Percentiles rank a stretch among this genome's conserved stretches.
These are phyloP conservation scores for Galeopterus variegatus DNA, from an alignment of 2,113 vertebrate species.

Conservation along the genomic window DNA sequence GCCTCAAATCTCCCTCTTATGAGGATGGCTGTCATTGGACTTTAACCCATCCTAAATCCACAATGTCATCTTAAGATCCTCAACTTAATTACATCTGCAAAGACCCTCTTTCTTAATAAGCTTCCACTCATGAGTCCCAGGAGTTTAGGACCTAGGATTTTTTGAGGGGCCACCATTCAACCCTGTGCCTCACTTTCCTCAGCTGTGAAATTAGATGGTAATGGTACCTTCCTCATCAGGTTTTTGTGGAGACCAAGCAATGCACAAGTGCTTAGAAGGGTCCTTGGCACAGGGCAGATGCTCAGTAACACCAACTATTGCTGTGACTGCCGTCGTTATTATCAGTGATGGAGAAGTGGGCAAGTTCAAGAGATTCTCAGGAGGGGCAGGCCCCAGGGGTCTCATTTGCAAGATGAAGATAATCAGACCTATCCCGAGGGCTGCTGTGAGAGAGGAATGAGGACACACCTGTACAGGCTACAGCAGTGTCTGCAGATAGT, in stretches of 20 bases:
- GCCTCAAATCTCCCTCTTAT: too few species aligned
- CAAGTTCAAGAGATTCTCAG: neutral
- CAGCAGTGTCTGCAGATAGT: neutral
- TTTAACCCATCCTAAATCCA: neutral
- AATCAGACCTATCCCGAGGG: neutral
- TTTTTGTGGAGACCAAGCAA: neutral
- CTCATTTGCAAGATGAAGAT: neutral
- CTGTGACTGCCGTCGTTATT: neutral
- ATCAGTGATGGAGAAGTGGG: neutral
- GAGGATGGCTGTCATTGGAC: neutral
- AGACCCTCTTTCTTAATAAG: neutral
- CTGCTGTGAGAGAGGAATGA: rapidly evolving
- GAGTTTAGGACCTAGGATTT: rapidly evolving
- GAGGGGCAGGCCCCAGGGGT: neutral
- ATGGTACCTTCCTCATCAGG: neutral
- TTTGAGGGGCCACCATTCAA: neutral
- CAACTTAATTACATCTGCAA: neutral
- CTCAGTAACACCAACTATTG: neutral
- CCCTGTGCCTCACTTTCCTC: neutral
- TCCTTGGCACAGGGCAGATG: neutral
- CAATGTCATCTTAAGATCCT: neutral
- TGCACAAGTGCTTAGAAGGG: neutral
- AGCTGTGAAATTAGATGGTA: neutral
- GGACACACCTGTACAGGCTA: neutral
- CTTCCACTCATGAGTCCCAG: neutral